These are phyloP conservation scores for Poeciliopsis infans DNA, from an alignment of 2,797 vertebrate species.

Conservation along the genomic window DNA sequence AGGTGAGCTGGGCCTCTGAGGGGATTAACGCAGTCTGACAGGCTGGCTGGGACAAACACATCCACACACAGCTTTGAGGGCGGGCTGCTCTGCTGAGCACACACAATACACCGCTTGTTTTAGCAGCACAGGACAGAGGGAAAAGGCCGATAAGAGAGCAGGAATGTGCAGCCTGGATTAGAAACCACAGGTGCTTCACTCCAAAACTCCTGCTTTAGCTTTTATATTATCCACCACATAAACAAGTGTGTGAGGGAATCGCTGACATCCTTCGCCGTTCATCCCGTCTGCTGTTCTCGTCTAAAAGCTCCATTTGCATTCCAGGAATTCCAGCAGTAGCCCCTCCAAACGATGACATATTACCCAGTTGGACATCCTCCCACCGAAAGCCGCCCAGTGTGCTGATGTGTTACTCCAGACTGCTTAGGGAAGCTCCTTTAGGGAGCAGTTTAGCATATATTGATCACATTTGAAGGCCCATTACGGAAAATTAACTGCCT, in stretches of 20 bases:
- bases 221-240: constrained; percentile 32
- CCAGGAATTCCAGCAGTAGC: constrained; percentile 62
- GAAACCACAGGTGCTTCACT: constrained; percentile 64
- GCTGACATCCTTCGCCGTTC: constrained; percentile 42
- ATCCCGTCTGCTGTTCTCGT: constrained; percentile 30
- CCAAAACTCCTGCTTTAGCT: constrained; percentile 33
- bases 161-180: constrained; percentile 63
- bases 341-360: constrained; percentile 52
- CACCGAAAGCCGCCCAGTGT: not conserved
- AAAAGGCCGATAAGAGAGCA: constrained; percentile 65
- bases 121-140: constrained; percentile 69
- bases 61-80: constrained; percentile 51
- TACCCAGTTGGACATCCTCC: constrained; percentile 35
- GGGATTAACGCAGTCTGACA: constrained; percentile 76
- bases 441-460: constrained; percentile 55
- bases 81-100: constrained; percentile 74
- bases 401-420: constrained; percentile 44
- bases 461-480: constrained; percentile 45
- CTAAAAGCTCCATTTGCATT: constrained; percentile 55
- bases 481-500: constrained; percentile 58
- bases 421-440: constrained; percentile 54
- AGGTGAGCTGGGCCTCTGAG: constrained; percentile 59
- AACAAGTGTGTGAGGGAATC: constrained; percentile 14
- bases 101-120: constrained; percentile 77
- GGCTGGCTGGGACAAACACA: constrained; percentile 65